A percentile compares a stretch with the other conserved stretches of the same genome.
Evolutionary conservation across 2,797 vertebrate species (phyloP).

Genomic region (Todus mexicanus): DNA sequence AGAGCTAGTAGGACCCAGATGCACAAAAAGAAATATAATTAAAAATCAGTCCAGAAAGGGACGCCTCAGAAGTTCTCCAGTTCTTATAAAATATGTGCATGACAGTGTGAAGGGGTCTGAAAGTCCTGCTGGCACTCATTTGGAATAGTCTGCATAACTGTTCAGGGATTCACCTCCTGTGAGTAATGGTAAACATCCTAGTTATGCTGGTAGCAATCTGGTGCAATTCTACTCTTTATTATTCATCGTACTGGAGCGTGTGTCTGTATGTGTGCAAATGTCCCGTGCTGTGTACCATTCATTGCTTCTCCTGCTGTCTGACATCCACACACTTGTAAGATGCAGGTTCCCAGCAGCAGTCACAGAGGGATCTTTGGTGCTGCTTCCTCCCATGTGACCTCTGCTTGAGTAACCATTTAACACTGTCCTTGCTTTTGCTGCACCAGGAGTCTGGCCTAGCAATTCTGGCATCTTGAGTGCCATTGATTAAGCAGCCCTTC

Average conservation of each 20-base stretch:
- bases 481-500: not conserved
- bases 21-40: not conserved
- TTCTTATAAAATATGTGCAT: not conserved
- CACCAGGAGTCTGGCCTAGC: not conserved
- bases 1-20: not conserved
- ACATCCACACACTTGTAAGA: accelerated
- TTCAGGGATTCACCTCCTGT: conserved; percentile 59
- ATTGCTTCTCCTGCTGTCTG: not conserved
- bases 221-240: not conserved
- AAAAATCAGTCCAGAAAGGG: not conserved
- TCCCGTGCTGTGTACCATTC: not conserved
- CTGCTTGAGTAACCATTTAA: not conserved
- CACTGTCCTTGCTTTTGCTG: not conserved
- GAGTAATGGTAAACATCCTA: conserved; percentile 44
- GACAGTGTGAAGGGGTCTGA: not conserved
- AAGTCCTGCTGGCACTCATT: not conserved
- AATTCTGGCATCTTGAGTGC: not conserved
- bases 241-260: not conserved
- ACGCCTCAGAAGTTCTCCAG: not conserved
- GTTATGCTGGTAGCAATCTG: not conserved
- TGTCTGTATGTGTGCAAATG: not conserved
- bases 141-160: conserved; percentile 41
- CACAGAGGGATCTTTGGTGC: not conserved
- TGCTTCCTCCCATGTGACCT: not conserved
- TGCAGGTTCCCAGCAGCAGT: not conserved